A percentile compares a stretch with the other conserved stretches of the same genome.
Conservation (phyloP, 2,888 invertebrate genomes). For the Augochlorella aurata region DNA sequence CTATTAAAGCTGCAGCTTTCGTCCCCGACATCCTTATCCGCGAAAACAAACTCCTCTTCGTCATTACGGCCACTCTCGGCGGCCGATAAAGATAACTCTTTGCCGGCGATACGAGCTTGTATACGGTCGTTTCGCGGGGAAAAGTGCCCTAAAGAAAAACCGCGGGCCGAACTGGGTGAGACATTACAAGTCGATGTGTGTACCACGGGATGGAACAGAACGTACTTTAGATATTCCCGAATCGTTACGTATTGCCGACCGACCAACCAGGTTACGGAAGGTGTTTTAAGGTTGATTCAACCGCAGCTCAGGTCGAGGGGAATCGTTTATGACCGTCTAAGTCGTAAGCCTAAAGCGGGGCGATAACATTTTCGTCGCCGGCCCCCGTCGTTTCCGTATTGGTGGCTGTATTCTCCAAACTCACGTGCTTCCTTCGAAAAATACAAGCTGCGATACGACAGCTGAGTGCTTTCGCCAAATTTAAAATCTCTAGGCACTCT, state of each 20-base stretch:
- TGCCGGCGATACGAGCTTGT: conserved; percentile 14
- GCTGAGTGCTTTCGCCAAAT: neutral
- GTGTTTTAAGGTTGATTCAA: conserved; percentile 75
- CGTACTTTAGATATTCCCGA: conserved; percentile 69
- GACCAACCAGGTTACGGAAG: conserved; percentile 64
- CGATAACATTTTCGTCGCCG: conserved; percentile 55
- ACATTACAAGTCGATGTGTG: conserved; percentile 25
- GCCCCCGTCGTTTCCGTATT: conserved; percentile 62
- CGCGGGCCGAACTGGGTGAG: conserved; percentile 5
- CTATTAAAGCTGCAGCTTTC: neutral
- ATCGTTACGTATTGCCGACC: conserved; percentile 60
- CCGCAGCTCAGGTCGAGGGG: conserved; percentile 50
- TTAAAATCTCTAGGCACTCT: neutral
- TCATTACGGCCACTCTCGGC: neutral
- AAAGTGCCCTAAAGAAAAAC: conserved; percentile 21
- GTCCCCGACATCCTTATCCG: neutral
- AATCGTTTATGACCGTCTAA: conserved; percentile 76
- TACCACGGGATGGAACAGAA: conserved; percentile 37
- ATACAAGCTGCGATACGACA: conserved; percentile 24
- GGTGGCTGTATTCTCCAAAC: conserved; percentile 64
- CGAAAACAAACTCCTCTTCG: neutral
- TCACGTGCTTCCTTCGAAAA: neutral
- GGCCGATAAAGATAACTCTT: conserved; percentile 35
- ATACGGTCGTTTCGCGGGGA: conserved; percentile 20
- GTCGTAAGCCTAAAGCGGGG: conserved; percentile 72